These are phyloP conservation scores for Nasonovia ribisnigri DNA, from an alignment of 2,888 invertebrate genomes.

Conservation along the genomic window DNA sequence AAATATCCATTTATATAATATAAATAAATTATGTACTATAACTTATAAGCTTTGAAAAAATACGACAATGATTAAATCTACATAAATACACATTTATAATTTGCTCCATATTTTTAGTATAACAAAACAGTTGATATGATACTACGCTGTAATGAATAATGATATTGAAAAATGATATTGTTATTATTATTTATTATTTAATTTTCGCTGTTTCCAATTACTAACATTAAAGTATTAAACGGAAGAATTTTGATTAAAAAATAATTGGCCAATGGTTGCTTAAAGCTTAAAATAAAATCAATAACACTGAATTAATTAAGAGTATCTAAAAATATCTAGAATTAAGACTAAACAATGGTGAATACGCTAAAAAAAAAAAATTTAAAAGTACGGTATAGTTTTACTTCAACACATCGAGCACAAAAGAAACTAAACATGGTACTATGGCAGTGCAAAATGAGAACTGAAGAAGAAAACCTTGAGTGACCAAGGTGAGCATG, in stretches of 20 bases:
- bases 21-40: neutral
- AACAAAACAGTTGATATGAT: neutral
- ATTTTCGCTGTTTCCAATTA: neutral
- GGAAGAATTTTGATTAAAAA: neutral
- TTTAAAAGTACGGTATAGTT: neutral
- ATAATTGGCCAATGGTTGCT: neutral
- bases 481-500: conserved; percentile 54
- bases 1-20: neutral
- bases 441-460: conserved; percentile 41
- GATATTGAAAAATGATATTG: neutral
- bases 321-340: neutral
- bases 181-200: neutral
- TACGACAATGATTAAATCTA: neutral
- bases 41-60: neutral
- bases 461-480: conserved; percentile 57
- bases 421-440: conserved; percentile 34
- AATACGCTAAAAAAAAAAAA: conserved; percentile 13
- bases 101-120: neutral
- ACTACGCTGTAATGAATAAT: neutral
- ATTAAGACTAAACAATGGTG: neutral
- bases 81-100: neutral
- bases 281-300: neutral
- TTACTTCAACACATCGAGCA: neutral
- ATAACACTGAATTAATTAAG: neutral
- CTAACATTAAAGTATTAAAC: neutral